Conservation (phyloP, 2,888 invertebrate species). For the Leucophenga montana region DNA sequence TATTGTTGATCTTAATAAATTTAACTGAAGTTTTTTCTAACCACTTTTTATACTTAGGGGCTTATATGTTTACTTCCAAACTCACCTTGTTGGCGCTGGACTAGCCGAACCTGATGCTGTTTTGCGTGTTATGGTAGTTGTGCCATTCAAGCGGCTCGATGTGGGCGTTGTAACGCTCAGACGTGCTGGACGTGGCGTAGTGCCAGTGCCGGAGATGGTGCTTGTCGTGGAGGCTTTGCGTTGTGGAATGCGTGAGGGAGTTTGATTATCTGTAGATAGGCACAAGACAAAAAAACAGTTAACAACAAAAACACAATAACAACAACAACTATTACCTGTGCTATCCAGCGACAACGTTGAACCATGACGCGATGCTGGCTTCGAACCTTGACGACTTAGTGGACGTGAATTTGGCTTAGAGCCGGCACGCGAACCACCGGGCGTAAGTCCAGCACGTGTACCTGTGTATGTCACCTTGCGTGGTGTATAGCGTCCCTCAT, state of each 20-base stretch:
- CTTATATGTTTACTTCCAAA: constrained; percentile 18
- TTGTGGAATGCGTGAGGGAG: constrained; percentile 87
- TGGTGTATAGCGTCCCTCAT: constrained; percentile 81
- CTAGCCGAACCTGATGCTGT: constrained; percentile 86
- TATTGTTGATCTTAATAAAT: too few relatives aligned
- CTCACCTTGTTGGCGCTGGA: constrained; percentile 84
- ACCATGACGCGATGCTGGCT: constrained; percentile 94
- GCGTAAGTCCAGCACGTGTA: constrained; percentile 79
- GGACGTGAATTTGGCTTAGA: constrained; percentile 89
- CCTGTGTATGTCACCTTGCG: constrained; percentile 80
- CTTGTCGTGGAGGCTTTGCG: constrained; percentile 79
- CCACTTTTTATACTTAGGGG: too few relatives aligned
- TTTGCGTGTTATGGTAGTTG: constrained; percentile 76
- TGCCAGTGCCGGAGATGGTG: constrained; percentile 74
- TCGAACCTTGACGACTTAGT: constrained; percentile 88
- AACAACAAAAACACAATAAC: not conserved
- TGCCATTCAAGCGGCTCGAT: constrained; percentile 75
- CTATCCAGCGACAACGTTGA: constrained; percentile 93
- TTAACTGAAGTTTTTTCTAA: too few relatives aligned
- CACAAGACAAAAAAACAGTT: too few relatives aligned
- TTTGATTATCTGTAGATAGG: constrained; percentile 70
- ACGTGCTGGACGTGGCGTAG: constrained; percentile 75
- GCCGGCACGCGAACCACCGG: constrained; percentile 82
- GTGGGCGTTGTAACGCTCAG: constrained; percentile 77
- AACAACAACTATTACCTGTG: constrained; percentile 77